Conservation (phyloP, 2,113 vertebrate species). For the Callithrix jacchus region DNA sequence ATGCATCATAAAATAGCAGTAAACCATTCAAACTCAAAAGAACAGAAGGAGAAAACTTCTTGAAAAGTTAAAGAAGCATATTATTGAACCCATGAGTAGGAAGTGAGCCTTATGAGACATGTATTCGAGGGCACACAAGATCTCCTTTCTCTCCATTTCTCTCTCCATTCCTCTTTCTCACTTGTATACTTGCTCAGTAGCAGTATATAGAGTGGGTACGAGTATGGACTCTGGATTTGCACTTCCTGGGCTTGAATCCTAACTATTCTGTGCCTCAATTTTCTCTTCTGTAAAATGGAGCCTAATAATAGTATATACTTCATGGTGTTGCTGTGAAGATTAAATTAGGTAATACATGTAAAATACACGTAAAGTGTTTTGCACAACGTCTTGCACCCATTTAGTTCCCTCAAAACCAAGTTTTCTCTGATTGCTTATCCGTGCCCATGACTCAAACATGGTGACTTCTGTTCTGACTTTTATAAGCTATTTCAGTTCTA, state of each 20-base stretch:
- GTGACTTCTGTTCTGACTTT: background rate
- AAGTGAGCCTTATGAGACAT: background rate
- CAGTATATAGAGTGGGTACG: too few relatives aligned
- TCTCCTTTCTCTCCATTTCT: background rate
- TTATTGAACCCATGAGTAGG: background rate
- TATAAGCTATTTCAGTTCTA: background rate
- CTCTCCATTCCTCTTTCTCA: background rate
- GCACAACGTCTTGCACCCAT: background rate
- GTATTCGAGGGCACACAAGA: background rate
- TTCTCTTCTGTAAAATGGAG: background rate
- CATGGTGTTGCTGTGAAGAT: background rate
- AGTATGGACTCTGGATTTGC: background rate
- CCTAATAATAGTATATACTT: background rate
- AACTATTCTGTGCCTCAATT: background rate
- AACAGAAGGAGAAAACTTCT: background rate
- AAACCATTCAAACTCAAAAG: background rate
- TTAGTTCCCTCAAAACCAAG: background rate
- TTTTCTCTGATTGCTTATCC: background rate
- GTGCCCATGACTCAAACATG: background rate
- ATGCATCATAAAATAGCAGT: background rate
- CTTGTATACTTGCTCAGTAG: background rate
- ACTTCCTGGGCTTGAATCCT: background rate
- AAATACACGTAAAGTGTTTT: background rate
- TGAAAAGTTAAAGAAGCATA: background rate
- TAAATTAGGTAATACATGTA: background rate